Conservation (phyloP, 1,140 invertebrate genomes). For the Drosophila sp. region DNA sequence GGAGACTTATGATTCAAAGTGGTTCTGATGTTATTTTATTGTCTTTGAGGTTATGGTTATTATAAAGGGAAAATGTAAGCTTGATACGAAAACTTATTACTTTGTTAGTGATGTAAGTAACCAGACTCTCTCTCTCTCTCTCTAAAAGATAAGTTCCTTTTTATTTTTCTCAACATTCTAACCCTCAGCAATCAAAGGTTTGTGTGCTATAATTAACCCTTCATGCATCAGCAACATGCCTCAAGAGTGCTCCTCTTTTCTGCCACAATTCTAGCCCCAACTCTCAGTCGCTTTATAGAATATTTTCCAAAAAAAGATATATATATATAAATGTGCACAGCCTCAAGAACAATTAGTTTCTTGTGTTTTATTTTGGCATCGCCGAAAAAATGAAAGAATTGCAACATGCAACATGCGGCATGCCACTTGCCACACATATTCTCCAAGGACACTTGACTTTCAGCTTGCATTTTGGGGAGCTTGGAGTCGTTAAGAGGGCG, state of each 20-base stretch:
- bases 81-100: no score
- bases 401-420: conserved; percentile 66
- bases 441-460: conserved; percentile 80
- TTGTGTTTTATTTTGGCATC: conserved; percentile 54
- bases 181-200: conserved; percentile 40
- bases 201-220: conserved; percentile 74
- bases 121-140: no score
- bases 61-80: no score
- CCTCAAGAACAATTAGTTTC: conserved; percentile 61
- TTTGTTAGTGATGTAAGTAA: no score
- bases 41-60: no score
- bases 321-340: conserved; percentile 31
- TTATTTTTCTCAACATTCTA: background rate
- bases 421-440: conserved; percentile 57
- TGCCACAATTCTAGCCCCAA: conserved; percentile 7
- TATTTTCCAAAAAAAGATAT: conserved; percentile 35
- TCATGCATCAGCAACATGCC: conserved; percentile 67
- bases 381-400: conserved; percentile 82
- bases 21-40: no score
- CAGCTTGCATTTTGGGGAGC: conserved; percentile 57
- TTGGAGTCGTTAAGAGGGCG: background rate
- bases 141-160: background rate
- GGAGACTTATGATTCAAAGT: background rate
- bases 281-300: conserved; percentile 18
- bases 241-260: conserved; percentile 46